Percentiles rank a stretch among this genome's conserved stretches.
Evolutionary conservation across 2,888 invertebrate species (phyloP).

Genomic region (Pardosa pseudoannulata): DNA sequence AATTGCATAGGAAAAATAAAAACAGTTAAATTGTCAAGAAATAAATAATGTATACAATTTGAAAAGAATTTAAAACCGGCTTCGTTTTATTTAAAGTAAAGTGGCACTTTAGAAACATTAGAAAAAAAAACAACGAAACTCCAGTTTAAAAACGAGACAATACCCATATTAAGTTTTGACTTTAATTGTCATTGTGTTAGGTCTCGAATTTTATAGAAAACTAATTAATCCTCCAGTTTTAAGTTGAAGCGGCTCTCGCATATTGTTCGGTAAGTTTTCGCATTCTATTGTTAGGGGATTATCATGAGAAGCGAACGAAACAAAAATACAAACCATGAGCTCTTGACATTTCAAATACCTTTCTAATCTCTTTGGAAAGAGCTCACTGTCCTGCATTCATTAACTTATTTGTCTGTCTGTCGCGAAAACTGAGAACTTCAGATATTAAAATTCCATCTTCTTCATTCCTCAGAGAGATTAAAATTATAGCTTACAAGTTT

Average conservation of each 20-base stretch:
- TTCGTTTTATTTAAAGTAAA: no score
- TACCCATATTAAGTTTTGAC: no score
- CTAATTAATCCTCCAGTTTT: not conserved
- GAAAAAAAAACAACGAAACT: no score
- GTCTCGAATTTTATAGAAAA: not conserved
- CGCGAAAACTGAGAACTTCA: not conserved
- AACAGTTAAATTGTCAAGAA: no score
- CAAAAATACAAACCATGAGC: not conserved
- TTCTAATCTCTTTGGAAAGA: not conserved
- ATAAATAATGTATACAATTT: no score
- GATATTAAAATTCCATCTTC: no score
- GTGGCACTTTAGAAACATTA: no score
- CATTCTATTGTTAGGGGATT: not conserved
- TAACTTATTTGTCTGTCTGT: not conserved
- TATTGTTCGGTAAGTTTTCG: not conserved
- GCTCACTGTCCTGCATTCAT: not conserved
- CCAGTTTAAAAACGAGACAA: no score
- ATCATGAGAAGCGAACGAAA: not conserved
- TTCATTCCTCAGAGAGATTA: no score
- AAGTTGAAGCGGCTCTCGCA: not conserved
- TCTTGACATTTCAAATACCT: not conserved
- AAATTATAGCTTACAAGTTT: no score
- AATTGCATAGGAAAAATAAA: no score
- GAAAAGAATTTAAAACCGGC: no score
- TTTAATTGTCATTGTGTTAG: not conserved